phyloP scores from a whole-genome alignment of 92 coral and sea anemone genomes.

The Bergia puertoricense region DNA sequence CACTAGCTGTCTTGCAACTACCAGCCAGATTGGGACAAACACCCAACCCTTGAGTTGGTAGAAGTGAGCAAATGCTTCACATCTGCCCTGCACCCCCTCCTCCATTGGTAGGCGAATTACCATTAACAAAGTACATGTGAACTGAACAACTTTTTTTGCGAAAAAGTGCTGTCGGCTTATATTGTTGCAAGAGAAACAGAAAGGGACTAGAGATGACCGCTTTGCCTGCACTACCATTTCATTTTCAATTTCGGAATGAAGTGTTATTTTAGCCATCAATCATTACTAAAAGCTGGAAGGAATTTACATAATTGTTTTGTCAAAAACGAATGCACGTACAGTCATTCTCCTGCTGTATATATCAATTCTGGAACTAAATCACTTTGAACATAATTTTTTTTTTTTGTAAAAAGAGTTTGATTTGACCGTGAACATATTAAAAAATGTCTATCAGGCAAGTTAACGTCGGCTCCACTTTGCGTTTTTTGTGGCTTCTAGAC shows the following conservation, averaged over 20 bases:
- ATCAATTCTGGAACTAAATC: neutral
- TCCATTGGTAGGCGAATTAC: neutral
- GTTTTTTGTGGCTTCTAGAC: neutral
- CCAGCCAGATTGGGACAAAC: too few relatives aligned
- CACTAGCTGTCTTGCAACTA: too few relatives aligned
- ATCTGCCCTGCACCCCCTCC: too few relatives aligned
- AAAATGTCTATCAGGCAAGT: neutral
- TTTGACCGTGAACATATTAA: neutral
- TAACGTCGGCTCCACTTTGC: neutral
- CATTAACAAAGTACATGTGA: neutral
- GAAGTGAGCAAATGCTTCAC: too few relatives aligned
- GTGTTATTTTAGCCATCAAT: neutral
- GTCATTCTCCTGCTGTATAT: neutral
- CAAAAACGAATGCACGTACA: too few relatives aligned
- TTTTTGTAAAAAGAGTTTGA: neutral
- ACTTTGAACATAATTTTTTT: neutral
- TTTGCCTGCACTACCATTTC: neutral
- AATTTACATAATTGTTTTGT: too few relatives aligned
- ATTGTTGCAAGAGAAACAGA: neutral
- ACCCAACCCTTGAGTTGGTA: too few relatives aligned
- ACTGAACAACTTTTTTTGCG: neutral
- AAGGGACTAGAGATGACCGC: neutral
- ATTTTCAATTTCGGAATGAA: neutral
- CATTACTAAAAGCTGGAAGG: neutral
- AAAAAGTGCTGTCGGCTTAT: neutral